These are phyloP conservation scores for Tauraco hartlaubi DNA, from an alignment of 2,797 vertebrate genomes.

Conservation along the genomic window DNA sequence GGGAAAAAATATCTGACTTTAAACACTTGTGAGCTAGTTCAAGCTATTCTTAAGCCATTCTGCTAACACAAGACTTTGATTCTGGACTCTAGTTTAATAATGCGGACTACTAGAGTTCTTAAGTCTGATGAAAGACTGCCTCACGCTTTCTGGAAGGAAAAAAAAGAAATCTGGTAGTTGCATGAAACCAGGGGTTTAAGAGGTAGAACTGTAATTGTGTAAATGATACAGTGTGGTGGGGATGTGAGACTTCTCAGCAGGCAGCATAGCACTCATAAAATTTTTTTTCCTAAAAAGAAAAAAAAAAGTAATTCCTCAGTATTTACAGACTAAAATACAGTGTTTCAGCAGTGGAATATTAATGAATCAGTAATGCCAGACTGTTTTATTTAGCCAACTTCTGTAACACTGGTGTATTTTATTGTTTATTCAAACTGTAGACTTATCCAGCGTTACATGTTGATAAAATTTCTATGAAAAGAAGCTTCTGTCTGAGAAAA, in stretches of 20 bases:
- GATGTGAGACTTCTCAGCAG: neutral
- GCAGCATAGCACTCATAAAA: neutral
- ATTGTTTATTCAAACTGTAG: constrained; percentile 5
- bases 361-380: neutral
- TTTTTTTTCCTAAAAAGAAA: neutral
- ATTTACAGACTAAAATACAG: neutral
- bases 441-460: neutral
- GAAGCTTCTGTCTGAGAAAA: constrained; percentile 17
- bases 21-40: neutral
- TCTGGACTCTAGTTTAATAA: neutral
- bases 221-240: neutral
- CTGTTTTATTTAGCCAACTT: neutral
- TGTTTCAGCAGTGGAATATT: neutral
- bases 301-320: neutral
- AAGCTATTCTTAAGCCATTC: neutral
- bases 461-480: constrained; percentile 36
- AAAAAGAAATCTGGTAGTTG: neutral
- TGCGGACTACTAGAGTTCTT: neutral
- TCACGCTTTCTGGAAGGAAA: neutral
- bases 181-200: neutral
- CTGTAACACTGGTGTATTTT: neutral
- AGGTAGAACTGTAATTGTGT: neutral
- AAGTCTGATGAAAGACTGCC: neutral
- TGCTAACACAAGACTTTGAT: neutral
- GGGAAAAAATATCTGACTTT: neutral